Evolutionary conservation across 2,113 vertebrate genomes (phyloP).

Genomic region (Penelope pileata): DNA sequence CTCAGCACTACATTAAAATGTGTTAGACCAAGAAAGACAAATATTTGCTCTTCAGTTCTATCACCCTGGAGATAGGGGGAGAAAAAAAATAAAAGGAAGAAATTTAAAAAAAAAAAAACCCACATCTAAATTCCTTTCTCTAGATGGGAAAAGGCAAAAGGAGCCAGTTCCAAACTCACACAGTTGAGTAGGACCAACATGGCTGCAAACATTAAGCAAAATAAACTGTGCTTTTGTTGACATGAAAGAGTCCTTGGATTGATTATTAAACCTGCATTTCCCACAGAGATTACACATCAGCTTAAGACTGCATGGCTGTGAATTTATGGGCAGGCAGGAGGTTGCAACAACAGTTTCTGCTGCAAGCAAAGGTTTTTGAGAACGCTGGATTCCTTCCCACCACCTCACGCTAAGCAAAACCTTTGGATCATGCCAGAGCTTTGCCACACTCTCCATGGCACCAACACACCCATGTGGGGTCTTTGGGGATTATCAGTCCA

Average conservation of each 20-base stretch:
- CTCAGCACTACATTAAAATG: not conserved
- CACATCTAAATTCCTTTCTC: not conserved
- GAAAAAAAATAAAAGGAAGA: not conserved
- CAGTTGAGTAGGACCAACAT: not conserved
- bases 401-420: not conserved
- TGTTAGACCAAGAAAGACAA: conserved; percentile 53
- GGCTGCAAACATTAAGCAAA: not conserved
- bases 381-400: not conserved
- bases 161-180: not conserved
- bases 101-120: not conserved
- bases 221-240: conserved; percentile 2
- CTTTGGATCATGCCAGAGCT: not conserved
- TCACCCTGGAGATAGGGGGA: not conserved
- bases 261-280: not conserved
- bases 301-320: not conserved
- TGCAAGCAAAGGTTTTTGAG: not conserved
- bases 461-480: not conserved
- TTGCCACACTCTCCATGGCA: rapidly evolving
- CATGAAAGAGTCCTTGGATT: not conserved
- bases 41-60: conserved; percentile 50
- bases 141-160: not conserved
- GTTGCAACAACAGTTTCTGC: not conserved
- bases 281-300: conserved; percentile 22
- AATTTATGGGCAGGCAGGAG: not conserved
- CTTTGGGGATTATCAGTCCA: not conserved